Evolutionary conservation across 2,797 vertebrate species (phyloP).

Genomic region (Oophaga sylvatica): DNA sequence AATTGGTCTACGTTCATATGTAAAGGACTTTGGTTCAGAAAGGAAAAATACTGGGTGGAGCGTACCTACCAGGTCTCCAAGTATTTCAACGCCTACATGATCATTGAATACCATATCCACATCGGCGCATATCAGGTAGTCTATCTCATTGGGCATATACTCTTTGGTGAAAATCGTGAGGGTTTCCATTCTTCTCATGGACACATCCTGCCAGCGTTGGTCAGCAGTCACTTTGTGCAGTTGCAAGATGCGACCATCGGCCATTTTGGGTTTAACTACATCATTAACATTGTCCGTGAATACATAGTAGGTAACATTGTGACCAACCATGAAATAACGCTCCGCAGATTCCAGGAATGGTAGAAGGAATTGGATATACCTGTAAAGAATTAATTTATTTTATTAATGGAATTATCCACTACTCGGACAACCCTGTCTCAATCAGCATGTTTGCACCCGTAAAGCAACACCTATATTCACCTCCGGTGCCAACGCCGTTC

Average conservation of each 20-base stretch:
- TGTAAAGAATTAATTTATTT: conserved; percentile 1
- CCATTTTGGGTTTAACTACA: conserved; percentile 67
- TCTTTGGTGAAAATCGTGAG: conserved; percentile 69
- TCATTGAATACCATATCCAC: conserved; percentile 76
- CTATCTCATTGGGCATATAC: conserved; percentile 68
- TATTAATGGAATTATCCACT: too few species aligned
- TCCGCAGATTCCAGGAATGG: conserved; percentile 78
- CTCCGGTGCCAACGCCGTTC: too few species aligned
- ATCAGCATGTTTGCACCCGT: too few species aligned
- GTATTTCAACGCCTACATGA: conserved; percentile 76
- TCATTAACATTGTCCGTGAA: conserved; percentile 76
- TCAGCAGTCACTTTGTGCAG: conserved; percentile 71
- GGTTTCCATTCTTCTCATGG: conserved; percentile 70
- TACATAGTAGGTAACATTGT: conserved; percentile 78
- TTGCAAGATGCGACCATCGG: conserved; percentile 69
- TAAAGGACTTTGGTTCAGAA: conserved; percentile 62
- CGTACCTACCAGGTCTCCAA: conserved; percentile 75
- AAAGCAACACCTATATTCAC: too few species aligned
- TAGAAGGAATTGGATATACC: conserved; percentile 70
- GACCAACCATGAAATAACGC: conserved; percentile 75
- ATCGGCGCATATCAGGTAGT: conserved; percentile 78
- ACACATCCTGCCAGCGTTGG: conserved; percentile 71
- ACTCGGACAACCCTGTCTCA: too few species aligned
- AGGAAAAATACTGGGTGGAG: conserved; percentile 75
- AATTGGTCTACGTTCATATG: conserved; percentile 64